Percentiles rank a stretch among this genome's conserved stretches.
These are phyloP conservation scores for Drosophila lowei DNA, from an alignment of 1,140 invertebrate species.

Conservation along the genomic window DNA sequence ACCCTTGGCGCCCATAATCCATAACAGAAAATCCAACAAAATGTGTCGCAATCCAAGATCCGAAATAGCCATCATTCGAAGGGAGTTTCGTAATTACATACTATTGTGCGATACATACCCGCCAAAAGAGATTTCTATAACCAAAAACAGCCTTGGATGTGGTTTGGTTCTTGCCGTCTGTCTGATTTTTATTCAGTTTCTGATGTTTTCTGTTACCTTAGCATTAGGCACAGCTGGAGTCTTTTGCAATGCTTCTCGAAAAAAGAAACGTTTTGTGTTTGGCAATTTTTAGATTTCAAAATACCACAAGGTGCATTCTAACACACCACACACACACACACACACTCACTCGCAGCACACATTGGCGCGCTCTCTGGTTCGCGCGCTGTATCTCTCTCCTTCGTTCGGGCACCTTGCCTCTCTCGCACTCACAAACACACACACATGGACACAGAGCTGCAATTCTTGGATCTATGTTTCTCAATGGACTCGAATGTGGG, in stretches of 20 bases:
- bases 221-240: constrained; percentile 76
- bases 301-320: constrained; percentile 82
- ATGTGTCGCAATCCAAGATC: constrained; percentile 55
- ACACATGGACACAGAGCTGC: constrained; percentile 45
- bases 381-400: constrained; percentile 11
- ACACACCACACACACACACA: constrained; percentile 50
- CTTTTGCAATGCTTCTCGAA: constrained; percentile 72
- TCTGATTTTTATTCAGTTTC: constrained; percentile 28
- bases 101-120: constrained; percentile 25
- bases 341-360: constrained; percentile 3
- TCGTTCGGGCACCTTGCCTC: constrained; percentile 6
- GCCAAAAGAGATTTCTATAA: constrained; percentile 23
- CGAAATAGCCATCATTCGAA: constrained; percentile 64
- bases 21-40: constrained; percentile 49
- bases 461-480: constrained; percentile 70
- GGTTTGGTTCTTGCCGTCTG: constrained; percentile 22
- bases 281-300: constrained; percentile 80
- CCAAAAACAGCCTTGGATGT: constrained; percentile 45
- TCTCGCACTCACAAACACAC: constrained; percentile 39
- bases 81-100: constrained; percentile 53
- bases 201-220: constrained; percentile 61
- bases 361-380: constrained; percentile 6
- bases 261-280: constrained; percentile 71
- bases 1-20: constrained; percentile 64
- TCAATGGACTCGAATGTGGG: constrained; percentile 56